phyloP scores from a whole-genome alignment of 2,888 invertebrate genomes.

The Pachydiplax longipennis region DNA sequence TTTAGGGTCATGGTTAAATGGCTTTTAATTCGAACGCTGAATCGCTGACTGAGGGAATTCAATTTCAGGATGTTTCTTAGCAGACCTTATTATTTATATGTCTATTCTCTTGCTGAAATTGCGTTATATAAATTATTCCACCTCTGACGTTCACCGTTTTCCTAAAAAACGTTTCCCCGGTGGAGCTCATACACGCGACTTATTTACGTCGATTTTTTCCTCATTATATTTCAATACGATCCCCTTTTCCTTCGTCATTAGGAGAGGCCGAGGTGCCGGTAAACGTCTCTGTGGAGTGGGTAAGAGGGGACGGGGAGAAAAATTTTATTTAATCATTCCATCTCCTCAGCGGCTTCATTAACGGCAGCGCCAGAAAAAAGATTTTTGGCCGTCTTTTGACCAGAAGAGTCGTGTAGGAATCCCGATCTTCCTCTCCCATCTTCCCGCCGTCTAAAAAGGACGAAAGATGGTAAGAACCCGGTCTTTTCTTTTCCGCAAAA shows the following conservation, averaged over 20 bases:
- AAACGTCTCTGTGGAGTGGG: not conserved
- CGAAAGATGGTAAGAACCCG: not conserved
- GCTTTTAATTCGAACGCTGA: too few relatives aligned
- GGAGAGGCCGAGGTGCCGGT: not conserved
- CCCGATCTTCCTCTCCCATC: not conserved
- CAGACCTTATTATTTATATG: too few relatives aligned
- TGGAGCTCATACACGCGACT: not conserved
- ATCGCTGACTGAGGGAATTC: too few relatives aligned
- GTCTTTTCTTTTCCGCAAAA: not conserved
- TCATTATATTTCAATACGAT: not conserved
- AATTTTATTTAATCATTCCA: slow-evolving; percentile 36
- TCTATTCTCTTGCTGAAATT: too few relatives aligned
- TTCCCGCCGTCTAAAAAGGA: not conserved
- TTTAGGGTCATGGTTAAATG: too few relatives aligned
- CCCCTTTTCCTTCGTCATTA: not conserved
- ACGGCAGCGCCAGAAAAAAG: not conserved
- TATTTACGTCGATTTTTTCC: not conserved
- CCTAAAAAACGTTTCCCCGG: not conserved
- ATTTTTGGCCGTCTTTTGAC: not conserved
- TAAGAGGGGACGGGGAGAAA: not conserved
- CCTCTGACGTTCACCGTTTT: not conserved
- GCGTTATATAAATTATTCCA: not conserved
- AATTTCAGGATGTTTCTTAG: too few relatives aligned
- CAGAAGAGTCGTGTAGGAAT: not conserved
- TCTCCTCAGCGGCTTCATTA: slow-evolving; percentile 21